Evolutionary conservation across 23 tunicate species (phyloP).

Genomic region (Trididemnum miniatum): DNA sequence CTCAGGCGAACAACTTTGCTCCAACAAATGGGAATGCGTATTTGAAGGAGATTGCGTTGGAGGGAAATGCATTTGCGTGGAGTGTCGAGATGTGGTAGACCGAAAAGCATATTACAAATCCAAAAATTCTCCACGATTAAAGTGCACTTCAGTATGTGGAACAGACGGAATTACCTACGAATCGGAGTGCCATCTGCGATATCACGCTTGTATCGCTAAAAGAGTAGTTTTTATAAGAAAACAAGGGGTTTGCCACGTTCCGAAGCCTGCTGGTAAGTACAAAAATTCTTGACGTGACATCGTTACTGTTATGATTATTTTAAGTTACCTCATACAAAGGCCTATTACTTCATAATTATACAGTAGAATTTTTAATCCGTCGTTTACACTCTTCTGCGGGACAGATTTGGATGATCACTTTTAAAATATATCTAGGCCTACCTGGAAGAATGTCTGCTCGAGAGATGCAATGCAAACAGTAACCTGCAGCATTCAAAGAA

Average conservation of each 20-base stretch:
- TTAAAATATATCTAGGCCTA: too few species aligned
- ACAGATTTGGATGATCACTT: too few species aligned
- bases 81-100: conserved; percentile 30
- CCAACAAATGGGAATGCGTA: conserved; percentile 25
- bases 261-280: not conserved
- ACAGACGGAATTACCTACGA: conserved; percentile 57
- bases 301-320: too few species aligned
- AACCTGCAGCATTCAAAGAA: too few species aligned
- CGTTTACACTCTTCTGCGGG: too few species aligned
- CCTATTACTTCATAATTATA: too few species aligned
- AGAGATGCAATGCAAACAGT: too few species aligned
- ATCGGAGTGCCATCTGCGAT: conserved; percentile 57
- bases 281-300: too few species aligned
- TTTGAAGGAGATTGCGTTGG: conserved; percentile 33
- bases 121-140: not conserved
- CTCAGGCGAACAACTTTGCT: conserved; percentile 22
- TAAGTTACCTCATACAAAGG: too few species aligned
- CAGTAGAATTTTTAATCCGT: too few species aligned
- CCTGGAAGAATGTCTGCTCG: too few species aligned
- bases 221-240: not conserved
- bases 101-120: conserved; percentile 30
- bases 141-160: conserved; percentile 49
- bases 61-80: conserved; percentile 43
- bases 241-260: conserved; percentile 20
- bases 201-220: conserved; percentile 50